Percentiles rank a stretch among this genome's conserved stretches.
Conservation (phyloP, 2,888 invertebrate species). For the Ichneumon xanthorius region DNA sequence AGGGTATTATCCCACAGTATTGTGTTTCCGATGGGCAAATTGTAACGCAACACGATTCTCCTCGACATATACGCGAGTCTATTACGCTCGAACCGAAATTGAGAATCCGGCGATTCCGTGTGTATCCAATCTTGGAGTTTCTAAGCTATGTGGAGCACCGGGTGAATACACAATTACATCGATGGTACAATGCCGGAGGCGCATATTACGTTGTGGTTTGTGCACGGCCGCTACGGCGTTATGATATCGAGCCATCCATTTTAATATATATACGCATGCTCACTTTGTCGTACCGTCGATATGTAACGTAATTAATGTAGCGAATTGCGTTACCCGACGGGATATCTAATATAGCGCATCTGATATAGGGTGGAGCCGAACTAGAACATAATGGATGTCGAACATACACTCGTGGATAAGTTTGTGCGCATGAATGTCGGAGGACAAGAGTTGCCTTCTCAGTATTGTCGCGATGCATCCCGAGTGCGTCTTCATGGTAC, state of each 20-base stretch:
- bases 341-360: conserved; percentile 6
- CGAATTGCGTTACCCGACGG: conserved; percentile 22
- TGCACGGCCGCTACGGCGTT: too few relatives aligned
- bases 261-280: not conserved
- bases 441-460: conserved; percentile 30
- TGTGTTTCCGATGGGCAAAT: conserved; percentile 5
- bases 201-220: too few relatives aligned
- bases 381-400: conserved; percentile 23
- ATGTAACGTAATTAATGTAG: conserved; percentile 16
- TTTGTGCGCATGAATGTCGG: conserved; percentile 49
- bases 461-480: conserved; percentile 31
- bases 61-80: not conserved
- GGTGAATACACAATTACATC: conserved; percentile 25
- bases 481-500: conserved; percentile 2
- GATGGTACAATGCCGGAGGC: too few relatives aligned
- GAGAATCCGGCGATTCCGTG: not conserved
- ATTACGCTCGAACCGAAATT: not conserved
- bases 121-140: not conserved
- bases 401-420: conserved; percentile 48
- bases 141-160: not conserved
- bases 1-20: not conserved
- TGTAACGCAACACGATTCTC: conserved; percentile 4
- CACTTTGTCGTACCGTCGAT: not conserved
- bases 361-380: not conserved
- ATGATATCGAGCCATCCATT: not conserved